Base-by-base conservation (phyloP, 2,888 invertebrate genomes). In the Microdon myrmicae region DNA sequence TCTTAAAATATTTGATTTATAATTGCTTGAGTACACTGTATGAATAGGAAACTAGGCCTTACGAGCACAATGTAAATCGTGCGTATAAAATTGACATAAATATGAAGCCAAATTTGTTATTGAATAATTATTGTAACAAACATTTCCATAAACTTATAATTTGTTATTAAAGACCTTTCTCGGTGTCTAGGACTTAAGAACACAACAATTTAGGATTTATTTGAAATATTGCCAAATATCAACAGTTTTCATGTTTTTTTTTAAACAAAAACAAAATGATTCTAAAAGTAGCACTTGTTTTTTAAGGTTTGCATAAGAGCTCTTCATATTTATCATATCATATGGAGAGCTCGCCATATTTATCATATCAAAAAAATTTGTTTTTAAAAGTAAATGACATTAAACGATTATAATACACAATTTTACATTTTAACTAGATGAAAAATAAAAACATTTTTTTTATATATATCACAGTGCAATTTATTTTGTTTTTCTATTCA, bases 191-290 rank as follows among this genome's bases (percentile, higher is more conserved):
- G n/a, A n/a, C n/a, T n/a, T n/a, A n/a, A n/a, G n/a, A n/a, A n/a
- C n/a, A n/a, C n/a, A 17, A 32, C 22, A 48, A 25, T n/a, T n/a
- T n/a, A n/a, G 35, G 44, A 34, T 34, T 48, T 39, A 49, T 56
- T 64, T 64, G 43, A 64, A 64, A 64, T 64, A 58, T 64, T 64
- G 64, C 64, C 64, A 64, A 64, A 58, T 37, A 64, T 64, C 64
- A 64, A 43, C n/a, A n/a, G n/a, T n/a, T n/a, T n/a, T n/a, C n/a
- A n/a, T 37, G 20, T 14, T 53, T 60, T 60, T 48, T 47, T 39
- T 23, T 34, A 34, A 8, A 34, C 3, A 25, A 38, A n/a, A n/a
- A 10, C 8, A 7, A 38, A 13, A 8, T 16, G 37, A 34, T 16
- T 10, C 32, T 44, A 12, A 58, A 58, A 31, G 23, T 28, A 48